Evolutionary conservation across 2,113 vertebrate species (phyloP).

Genomic region (Lampris incognitus): DNA sequence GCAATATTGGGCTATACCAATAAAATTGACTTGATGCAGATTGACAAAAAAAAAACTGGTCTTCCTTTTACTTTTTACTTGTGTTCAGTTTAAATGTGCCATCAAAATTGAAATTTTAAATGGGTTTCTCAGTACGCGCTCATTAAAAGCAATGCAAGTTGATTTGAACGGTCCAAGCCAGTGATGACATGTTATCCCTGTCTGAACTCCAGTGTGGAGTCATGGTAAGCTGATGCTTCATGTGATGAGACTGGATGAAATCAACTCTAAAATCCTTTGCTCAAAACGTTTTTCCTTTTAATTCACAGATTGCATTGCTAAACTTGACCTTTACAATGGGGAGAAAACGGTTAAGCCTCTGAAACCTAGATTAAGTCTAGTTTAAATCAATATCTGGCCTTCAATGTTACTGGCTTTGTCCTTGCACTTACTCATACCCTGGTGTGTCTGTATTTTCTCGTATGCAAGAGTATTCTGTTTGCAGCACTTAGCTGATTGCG

Average conservation of each 20-base stretch:
- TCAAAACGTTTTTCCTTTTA: neutral
- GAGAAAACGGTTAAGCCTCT: no score
- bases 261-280: neutral
- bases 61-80: neutral
- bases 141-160: no score
- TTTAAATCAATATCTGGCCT: neutral
- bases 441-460: no score
- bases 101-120: no score
- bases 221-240: constrained; percentile 81
- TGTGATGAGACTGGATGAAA: neutral
- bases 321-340: no score
- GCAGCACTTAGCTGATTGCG: neutral
- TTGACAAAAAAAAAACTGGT: constrained; percentile 47
- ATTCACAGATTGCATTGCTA: constrained; percentile 27
- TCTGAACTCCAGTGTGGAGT: constrained; percentile 79
- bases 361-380: no score
- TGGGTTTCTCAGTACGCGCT: no score
- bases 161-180: constrained; percentile 43
- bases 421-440: no score
- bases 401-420: no score
- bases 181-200: constrained; percentile 85
- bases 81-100: neutral
- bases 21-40: constrained; percentile 63
- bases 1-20: constrained; percentile 31
- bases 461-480: neutral